A percentile compares a stretch with the other conserved stretches of the same genome.
Evolutionary conservation across 2,797 vertebrate genomes (phyloP).

Genomic region (Brachyrhaphis roseni): DNA sequence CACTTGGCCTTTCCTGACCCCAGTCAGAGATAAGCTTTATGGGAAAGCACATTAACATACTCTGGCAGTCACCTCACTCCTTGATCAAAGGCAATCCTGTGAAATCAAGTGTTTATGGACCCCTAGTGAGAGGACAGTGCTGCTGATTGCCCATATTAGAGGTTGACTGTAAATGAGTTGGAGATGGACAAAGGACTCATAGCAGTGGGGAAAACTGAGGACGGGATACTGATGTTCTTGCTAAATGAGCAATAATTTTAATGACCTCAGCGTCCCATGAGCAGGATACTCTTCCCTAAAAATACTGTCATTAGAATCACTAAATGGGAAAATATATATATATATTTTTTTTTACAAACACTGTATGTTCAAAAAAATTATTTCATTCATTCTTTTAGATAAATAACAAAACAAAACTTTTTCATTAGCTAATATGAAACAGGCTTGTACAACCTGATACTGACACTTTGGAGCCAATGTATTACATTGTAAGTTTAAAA

Average conservation of each 20-base stretch:
- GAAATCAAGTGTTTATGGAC: slow-evolving; percentile 87
- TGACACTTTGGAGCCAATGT: slow-evolving; percentile 41
- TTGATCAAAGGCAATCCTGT: slow-evolving; percentile 77
- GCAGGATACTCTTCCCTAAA: slow-evolving; percentile 45
- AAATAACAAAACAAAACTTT: not conserved
- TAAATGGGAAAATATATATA: not conserved
- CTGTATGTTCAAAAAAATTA: not conserved
- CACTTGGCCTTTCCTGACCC: slow-evolving; percentile 79
- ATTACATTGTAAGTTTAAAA: slow-evolving; percentile 26
- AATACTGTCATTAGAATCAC: slow-evolving; percentile 30
- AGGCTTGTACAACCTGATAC: slow-evolving; percentile 38
- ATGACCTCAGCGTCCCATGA: slow-evolving; percentile 67
- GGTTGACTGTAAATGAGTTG: slow-evolving; percentile 70
- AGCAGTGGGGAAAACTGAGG: slow-evolving; percentile 40
- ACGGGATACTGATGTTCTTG: slow-evolving; percentile 56
- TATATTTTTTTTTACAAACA: not conserved
- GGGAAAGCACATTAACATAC: slow-evolving; percentile 80
- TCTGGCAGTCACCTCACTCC: slow-evolving; percentile 69
- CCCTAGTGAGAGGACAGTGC: slow-evolving; percentile 68
- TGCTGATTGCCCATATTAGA: slow-evolving; percentile 77
- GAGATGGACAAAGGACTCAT: slow-evolving; percentile 67
- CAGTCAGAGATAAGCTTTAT: slow-evolving; percentile 82
- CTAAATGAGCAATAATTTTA: slow-evolving; percentile 79
- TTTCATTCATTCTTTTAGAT: not conserved
- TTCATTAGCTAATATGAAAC: slow-evolving; percentile 50